These are phyloP conservation scores for Ashinkailepas kermadecensis DNA, from an alignment of 2,888 invertebrate genomes.

Conservation along the genomic window DNA sequence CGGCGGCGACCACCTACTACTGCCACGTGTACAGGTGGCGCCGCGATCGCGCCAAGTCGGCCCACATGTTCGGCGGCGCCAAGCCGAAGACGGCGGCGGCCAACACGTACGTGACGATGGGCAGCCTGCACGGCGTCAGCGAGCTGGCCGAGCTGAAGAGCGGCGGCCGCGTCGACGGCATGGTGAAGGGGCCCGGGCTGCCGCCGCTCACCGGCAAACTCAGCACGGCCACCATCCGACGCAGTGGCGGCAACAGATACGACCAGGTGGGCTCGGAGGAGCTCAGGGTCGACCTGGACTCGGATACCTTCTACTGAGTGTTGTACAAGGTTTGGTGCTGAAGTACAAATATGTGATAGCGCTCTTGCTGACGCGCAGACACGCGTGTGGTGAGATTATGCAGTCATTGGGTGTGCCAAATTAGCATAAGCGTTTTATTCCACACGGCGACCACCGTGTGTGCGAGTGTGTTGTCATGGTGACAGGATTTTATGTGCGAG, in stretches of 20 bases:
- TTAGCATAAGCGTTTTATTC: no score
- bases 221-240: background rate
- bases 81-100: background rate
- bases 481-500: no score
- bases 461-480: no score
- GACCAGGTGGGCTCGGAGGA: background rate
- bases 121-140: background rate
- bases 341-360: conserved; percentile 15
- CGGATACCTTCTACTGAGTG: background rate
- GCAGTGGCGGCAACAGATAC: background rate
- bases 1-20: background rate
- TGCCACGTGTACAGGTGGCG: background rate
- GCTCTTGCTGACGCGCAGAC: no score
- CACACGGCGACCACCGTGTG: no score
- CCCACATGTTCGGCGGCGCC: background rate
- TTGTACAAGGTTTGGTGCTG: background rate
- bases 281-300: background rate
- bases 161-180: background rate
- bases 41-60: background rate
- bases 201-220: background rate
- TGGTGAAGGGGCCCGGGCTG: background rate
- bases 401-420: no score
- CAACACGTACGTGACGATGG: background rate
- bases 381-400: no score
- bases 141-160: conserved; percentile 11